Percentiles rank a stretch among this genome's conserved stretches.
Evolutionary conservation across 53 echinoderm and acorn worm genomes (phyloP).

Genomic region (Zoroaster sp.): DNA sequence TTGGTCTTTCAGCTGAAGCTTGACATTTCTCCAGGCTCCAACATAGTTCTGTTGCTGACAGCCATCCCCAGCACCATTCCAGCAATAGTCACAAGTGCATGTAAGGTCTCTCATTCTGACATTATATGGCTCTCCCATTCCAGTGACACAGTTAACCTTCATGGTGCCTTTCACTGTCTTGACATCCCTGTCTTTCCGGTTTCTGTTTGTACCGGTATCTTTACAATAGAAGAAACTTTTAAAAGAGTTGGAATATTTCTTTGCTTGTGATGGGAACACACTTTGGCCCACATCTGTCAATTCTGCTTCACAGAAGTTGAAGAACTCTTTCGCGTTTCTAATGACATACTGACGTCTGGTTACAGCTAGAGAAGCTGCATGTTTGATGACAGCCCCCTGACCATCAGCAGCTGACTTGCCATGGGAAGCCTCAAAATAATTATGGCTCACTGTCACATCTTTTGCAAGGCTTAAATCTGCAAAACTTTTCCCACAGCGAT

Average conservation of each 20-base stretch:
- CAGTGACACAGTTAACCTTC: neutral
- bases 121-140: neutral
- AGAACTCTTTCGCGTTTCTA: neutral
- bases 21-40: too few relatives aligned
- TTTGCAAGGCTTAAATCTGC: neutral
- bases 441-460: neutral
- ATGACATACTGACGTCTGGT: too few relatives aligned
- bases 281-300: neutral
- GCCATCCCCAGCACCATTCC: too few relatives aligned
- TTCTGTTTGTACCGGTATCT: neutral
- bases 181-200: neutral
- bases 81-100: neutral
- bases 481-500: neutral
- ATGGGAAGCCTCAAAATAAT: conserved; percentile 26
- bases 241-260: neutral
- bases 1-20: too few relatives aligned
- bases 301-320: neutral
- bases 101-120: neutral
- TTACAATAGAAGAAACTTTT: neutral
- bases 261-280: neutral
- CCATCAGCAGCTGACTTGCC: conserved; percentile 22
- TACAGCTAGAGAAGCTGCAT: neutral
- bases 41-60: too few relatives aligned
- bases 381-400: conserved; percentile 1
- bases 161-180: neutral